Evolutionary conservation across 2,797 vertebrate species (phyloP).

Genomic region (Karalla daura): DNA sequence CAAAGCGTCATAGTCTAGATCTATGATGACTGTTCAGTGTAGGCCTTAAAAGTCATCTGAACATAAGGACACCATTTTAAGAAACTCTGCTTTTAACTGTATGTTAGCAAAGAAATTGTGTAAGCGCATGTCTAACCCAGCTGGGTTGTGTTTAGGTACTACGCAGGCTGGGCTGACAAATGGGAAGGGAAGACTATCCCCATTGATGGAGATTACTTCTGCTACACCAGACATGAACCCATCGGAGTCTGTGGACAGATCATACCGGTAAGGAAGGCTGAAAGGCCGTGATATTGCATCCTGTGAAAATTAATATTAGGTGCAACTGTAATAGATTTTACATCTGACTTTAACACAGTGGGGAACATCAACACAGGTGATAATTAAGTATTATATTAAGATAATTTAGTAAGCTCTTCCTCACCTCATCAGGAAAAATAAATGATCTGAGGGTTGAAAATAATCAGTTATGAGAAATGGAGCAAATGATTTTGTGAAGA

Average conservation of each 20-base stretch:
- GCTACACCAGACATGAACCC: conserved; percentile 94
- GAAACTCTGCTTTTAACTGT: neutral
- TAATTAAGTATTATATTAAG: too few relatives aligned
- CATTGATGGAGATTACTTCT: conserved; percentile 93
- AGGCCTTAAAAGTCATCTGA: neutral
- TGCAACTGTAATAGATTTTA: too few relatives aligned
- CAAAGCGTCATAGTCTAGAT: neutral
- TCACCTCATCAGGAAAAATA: too few relatives aligned
- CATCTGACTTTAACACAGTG: too few relatives aligned
- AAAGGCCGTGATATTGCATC: neutral
- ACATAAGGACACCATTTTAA: neutral
- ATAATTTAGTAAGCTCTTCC: too few relatives aligned
- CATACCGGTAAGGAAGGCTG: conserved; percentile 88
- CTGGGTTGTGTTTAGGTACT: conserved; percentile 84
- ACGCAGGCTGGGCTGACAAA: conserved; percentile 97
- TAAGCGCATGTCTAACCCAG: neutral
- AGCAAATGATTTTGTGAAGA: too few relatives aligned
- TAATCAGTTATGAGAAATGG: too few relatives aligned
- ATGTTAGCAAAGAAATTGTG: neutral
- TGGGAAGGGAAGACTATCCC: conserved; percentile 97
- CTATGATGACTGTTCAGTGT: neutral
- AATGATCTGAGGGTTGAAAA: too few relatives aligned
- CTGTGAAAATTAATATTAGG: neutral
- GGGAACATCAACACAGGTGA: too few relatives aligned
- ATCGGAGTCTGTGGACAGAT: conserved; percentile 96